Conservation (phyloP, 2,113 vertebrate species). For the Heteronetta atricapilla region DNA sequence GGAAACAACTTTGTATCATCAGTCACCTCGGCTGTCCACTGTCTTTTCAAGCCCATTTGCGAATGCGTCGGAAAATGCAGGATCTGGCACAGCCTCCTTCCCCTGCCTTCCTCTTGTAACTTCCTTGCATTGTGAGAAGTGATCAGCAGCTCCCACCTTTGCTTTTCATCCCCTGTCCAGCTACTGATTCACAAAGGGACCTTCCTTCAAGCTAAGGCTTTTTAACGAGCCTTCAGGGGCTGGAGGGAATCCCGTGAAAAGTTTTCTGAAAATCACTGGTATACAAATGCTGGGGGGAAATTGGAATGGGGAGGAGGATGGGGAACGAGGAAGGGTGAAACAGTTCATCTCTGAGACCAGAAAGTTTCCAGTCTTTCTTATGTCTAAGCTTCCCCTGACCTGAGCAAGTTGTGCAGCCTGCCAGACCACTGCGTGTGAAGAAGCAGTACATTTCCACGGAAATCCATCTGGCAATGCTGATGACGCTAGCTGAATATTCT, state of each 20-base stretch:
- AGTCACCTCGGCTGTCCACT: neutral
- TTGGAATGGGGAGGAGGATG: neutral
- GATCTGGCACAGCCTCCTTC: neutral
- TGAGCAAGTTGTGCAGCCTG: neutral
- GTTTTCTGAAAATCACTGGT: neutral
- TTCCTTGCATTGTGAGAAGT: conserved; percentile 24
- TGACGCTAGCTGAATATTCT: neutral
- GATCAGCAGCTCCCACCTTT: neutral
- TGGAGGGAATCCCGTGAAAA: neutral
- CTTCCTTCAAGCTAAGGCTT: neutral
- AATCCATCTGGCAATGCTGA: neutral
- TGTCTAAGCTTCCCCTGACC: neutral
- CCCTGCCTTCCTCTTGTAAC: neutral
- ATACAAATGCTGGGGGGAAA: neutral
- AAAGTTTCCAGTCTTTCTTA: neutral
- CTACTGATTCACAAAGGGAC: neutral
- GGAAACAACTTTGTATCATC: neutral
- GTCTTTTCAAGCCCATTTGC: neutral
- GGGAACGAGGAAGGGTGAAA: neutral
- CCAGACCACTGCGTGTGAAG: neutral
- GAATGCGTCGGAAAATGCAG: neutral
- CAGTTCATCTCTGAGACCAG: neutral
- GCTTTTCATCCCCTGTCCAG: neutral
- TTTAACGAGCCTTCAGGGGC: neutral
- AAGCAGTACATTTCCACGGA: neutral